A percentile compares a stretch with the other conserved stretches of the same genome.
Evolutionary conservation across 2,113 vertebrate species (phyloP).

Genomic region (Muntiacus reevesi): DNA sequence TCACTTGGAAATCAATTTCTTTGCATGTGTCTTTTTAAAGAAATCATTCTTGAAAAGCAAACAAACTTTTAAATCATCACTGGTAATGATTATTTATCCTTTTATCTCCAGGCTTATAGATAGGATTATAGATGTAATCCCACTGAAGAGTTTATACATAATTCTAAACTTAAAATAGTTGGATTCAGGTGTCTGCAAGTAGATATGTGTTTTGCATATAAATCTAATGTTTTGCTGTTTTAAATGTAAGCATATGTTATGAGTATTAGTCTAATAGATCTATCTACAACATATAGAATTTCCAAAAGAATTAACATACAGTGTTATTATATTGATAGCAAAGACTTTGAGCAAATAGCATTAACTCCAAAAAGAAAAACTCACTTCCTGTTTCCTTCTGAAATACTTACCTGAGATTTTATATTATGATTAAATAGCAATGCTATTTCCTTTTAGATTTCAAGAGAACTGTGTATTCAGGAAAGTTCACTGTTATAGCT

Average conservation of each 20-base stretch:
- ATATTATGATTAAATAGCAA: not conserved
- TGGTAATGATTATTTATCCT: constrained; percentile 1
- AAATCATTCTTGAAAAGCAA: not conserved
- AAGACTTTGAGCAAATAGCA: not conserved
- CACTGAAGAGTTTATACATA: not conserved
- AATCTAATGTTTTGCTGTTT: not conserved
- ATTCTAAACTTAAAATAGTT: not conserved
- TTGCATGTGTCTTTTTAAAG: not conserved
- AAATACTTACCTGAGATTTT: constrained; percentile 2
- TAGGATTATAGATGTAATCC: not conserved
- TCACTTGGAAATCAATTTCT: not conserved
- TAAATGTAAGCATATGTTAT: not conserved
- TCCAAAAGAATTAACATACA: not conserved
- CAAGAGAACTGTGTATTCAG: constrained; percentile 4
- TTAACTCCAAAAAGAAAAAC: not conserved
- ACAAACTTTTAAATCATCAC: not conserved
- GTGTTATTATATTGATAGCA: not conserved
- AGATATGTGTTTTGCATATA: not conserved
- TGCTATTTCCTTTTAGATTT: not conserved
- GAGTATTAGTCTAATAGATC: not conserved
- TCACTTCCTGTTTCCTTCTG: not conserved
- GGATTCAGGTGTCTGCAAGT: constrained; percentile 1
- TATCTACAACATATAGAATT: not conserved
- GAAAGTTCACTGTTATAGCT: not conserved
- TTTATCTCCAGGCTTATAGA: not conserved